phyloP scores from a whole-genome alignment of 1,140 invertebrate species.

The Drosophila seguyi region DNA sequence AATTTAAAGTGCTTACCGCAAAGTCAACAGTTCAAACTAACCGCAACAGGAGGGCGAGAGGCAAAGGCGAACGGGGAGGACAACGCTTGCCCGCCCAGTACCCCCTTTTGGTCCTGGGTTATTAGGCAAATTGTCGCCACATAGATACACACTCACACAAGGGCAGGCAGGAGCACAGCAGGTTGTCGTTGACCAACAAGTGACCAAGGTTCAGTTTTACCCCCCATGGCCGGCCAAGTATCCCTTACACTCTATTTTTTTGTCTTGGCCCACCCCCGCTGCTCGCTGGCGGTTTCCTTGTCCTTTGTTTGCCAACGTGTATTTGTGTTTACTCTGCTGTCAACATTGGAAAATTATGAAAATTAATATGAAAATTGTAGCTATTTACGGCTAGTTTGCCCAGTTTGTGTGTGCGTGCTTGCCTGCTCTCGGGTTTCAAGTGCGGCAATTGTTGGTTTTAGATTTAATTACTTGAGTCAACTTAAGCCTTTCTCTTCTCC shows the following conservation, averaged over 20 bases:
- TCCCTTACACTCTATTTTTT: constrained; percentile 64
- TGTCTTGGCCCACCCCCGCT: constrained; percentile 5
- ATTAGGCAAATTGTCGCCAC: constrained; percentile 77
- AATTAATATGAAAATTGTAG: constrained; percentile 83
- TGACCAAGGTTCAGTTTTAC: constrained; percentile 43
- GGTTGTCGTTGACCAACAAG: constrained; percentile 77
- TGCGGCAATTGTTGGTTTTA: constrained; percentile 76
- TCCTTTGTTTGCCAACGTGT: constrained; percentile 67
- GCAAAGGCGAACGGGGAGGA: constrained; percentile 12
- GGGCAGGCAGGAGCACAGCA: constrained; percentile 46
- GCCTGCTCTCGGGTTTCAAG: constrained; percentile 38
- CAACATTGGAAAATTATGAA: constrained; percentile 82
- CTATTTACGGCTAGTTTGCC: constrained; percentile 65
- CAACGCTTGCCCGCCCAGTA: not conserved
- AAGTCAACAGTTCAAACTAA: constrained; percentile 82
- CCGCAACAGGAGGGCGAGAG: constrained; percentile 52
- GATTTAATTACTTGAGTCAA: constrained; percentile 82
- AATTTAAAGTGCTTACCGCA: constrained; percentile 80
- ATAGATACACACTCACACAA: constrained; percentile 36
- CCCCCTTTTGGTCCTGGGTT: constrained; percentile 37
- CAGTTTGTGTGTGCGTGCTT: constrained; percentile 22
- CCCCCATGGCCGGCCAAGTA: constrained; percentile 47
- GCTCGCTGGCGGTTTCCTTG: constrained; percentile 2
- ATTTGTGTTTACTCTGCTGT: constrained; percentile 76
- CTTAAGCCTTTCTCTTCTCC: constrained; percentile 48